Evolutionary conservation across 2,113 vertebrate species (phyloP).

Genomic region (Petrocephalus microphthalmus): DNA sequence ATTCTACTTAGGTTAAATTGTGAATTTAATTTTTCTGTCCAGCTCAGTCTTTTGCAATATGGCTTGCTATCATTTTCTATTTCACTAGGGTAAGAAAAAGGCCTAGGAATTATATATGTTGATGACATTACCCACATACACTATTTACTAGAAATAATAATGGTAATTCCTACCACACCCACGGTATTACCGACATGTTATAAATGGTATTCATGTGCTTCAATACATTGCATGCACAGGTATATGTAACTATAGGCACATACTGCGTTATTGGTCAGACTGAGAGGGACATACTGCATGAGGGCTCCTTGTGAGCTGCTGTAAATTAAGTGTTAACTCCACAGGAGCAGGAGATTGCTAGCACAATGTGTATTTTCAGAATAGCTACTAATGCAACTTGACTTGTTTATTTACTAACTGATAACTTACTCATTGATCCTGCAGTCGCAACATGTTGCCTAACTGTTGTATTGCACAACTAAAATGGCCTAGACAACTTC

Average conservation of each 20-base stretch:
- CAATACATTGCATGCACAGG: background rate
- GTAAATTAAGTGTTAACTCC: background rate
- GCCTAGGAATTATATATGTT: background rate
- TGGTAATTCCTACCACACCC: background rate
- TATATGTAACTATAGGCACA: background rate
- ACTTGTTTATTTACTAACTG: background rate
- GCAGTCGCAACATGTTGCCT: background rate
- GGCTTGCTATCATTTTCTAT: background rate
- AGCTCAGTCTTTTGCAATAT: background rate
- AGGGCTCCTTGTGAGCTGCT: background rate
- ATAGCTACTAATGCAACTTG: background rate
- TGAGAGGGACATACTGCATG: background rate
- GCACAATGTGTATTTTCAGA: background rate
- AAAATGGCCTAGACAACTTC: slow-evolving; percentile 60
- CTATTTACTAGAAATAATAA: background rate
- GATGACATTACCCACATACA: background rate
- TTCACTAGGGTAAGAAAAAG: background rate
- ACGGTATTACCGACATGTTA: background rate
- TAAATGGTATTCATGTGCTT: background rate
- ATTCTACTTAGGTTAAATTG: background rate
- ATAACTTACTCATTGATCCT: slow-evolving; percentile 33
- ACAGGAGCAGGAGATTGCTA: background rate
- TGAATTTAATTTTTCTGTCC: background rate
- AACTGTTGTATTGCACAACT: slow-evolving; percentile 47
- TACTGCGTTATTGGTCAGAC: background rate